Percentiles rank a stretch among this genome's conserved stretches.
phyloP scores from a whole-genome alignment of 1,140 invertebrate genomes.

The Dreissena polymorpha region DNA sequence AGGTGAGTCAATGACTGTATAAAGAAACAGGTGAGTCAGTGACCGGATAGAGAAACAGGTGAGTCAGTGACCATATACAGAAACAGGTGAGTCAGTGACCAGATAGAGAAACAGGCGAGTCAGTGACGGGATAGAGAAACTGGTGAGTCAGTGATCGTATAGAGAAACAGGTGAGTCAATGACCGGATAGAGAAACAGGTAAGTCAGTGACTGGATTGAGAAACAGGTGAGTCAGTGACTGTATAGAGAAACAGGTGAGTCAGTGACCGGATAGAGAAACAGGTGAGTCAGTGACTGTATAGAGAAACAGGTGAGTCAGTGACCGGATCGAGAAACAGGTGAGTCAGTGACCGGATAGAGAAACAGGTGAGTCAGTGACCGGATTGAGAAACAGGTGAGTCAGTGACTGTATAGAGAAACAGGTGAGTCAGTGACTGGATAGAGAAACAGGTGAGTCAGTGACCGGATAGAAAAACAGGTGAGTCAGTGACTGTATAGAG shows the following conservation, averaged over 20 bases:
- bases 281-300: conserved; percentile 60
- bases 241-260: conserved; percentile 70
- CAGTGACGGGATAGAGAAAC: conserved; percentile 71
- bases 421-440: no score
- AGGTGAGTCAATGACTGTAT: no score
- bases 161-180: conserved; percentile 33
- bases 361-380: conserved; percentile 50
- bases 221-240: conserved; percentile 64
- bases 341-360: no score
- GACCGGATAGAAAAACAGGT: conserved; percentile 63
- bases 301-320: no score
- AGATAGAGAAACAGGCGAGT: no score
- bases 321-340: neutral
- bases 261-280: no score
- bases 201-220: neutral
- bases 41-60: no score
- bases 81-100: no score
- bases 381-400: conserved; percentile 76
- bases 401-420: neutral
- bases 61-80: no score
- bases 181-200: conserved; percentile 77
- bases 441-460: neutral
- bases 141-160: conserved; percentile 60
- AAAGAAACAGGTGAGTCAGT: no score
- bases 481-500: conserved; percentile 29